Conservation (phyloP, 2,888 invertebrate genomes). For the Mamestra brassicae region DNA sequence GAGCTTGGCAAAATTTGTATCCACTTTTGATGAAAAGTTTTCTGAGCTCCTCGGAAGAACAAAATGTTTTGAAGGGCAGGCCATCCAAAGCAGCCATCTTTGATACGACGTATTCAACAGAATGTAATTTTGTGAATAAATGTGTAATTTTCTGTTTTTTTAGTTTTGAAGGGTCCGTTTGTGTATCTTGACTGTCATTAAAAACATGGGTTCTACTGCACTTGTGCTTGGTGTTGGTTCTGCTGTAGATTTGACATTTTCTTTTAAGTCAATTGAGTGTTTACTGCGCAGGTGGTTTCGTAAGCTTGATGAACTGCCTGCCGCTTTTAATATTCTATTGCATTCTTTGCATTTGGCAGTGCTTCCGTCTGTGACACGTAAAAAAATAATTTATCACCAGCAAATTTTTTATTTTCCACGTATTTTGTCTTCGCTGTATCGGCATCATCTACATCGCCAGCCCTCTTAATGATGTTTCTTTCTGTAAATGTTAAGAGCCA, state of each 20-base stretch:
- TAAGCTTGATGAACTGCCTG: constrained; percentile 9
- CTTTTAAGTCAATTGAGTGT: neutral
- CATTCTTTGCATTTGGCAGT: neutral
- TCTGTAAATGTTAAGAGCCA: neutral
- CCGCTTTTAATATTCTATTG: constrained; percentile 4
- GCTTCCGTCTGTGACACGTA: constrained; percentile 4
- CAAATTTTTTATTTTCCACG: neutral
- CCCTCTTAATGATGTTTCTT: neutral
- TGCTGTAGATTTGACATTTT: constrained; percentile 1
- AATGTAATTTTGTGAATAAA: constrained; percentile 4
- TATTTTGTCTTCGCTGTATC: constrained; percentile 1
- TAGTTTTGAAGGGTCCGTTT: neutral
- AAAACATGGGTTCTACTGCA: constrained; percentile 2
- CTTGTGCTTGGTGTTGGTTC: constrained; percentile 1
- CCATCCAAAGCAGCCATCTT: neutral
- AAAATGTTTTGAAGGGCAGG: too few relatives aligned
- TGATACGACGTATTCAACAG: neutral
- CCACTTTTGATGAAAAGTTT: too few relatives aligned
- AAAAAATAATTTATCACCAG: constrained; percentile 5
- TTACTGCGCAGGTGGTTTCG: neutral
- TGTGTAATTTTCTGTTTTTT: neutral
- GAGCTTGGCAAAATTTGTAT: too few relatives aligned
- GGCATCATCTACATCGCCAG: constrained; percentile 1
- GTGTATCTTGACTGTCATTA: neutral
- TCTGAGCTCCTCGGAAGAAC: too few relatives aligned